A percentile compares a stretch with the other conserved stretches of the same genome.
These are phyloP conservation scores for Eupithecia dodoneata DNA, from an alignment of 2,888 invertebrate species.

Conservation along the genomic window DNA sequence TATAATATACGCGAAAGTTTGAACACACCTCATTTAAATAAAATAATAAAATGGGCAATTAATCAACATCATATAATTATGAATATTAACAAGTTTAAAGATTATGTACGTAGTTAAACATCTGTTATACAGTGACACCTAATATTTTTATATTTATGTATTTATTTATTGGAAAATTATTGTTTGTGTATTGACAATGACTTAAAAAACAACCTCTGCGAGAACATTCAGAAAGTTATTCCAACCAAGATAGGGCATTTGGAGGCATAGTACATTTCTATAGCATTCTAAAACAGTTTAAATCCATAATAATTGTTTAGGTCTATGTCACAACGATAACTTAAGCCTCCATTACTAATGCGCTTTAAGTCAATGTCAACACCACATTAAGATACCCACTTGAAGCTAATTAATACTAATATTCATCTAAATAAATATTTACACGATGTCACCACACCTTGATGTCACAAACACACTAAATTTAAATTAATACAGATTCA, in stretches of 20 bases:
- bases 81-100: conserved; percentile 82
- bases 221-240: not conserved
- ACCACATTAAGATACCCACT: conserved; percentile 68
- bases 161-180: conserved; percentile 65
- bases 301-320: not conserved
- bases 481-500: conserved; percentile 20
- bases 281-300: not conserved
- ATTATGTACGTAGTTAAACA: conserved; percentile 81
- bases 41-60: conserved; percentile 53
- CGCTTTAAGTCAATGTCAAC: conserved; percentile 45
- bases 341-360: not conserved
- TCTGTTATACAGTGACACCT: conserved; percentile 84
- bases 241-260: not conserved
- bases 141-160: conserved; percentile 66
- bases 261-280: not conserved
- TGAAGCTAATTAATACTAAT: conserved; percentile 75
- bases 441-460: conserved; percentile 56
- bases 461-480: conserved; percentile 48
- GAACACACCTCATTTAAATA: conserved; percentile 29
- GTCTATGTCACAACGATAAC: not conserved
- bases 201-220: not conserved
- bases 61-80: conserved; percentile 80
- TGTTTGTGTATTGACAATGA: conserved; percentile 57
- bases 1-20: not conserved
- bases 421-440: conserved; percentile 74